Base-by-base conservation (phyloP, 2,888 invertebrate genomes). In the Drosophila seclusa region DNA sequence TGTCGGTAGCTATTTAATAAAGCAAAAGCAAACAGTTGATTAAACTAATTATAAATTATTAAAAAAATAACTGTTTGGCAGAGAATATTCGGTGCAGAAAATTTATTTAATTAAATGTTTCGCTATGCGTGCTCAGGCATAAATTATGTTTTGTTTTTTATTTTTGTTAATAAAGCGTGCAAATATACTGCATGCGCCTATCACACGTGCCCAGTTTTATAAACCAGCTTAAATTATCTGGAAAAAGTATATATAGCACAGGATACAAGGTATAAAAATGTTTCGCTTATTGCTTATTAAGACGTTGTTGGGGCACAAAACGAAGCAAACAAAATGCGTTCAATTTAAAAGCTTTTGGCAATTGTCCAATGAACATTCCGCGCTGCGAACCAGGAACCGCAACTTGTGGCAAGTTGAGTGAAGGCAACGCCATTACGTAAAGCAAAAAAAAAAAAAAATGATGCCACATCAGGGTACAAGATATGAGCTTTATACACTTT, bases 231-330 rank as follows among this genome's bases (percentile, higher is more conserved):
- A 4, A 38, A 34, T 52, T 32, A 31, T 21, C 2, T 32, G 32
- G 7, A 7, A 3, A 13, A 48, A 29, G 10, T 32, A 21, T 3
- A 32, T n/a, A 1, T 24, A 1, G 2, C 11, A 34, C 32, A 31
- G 52, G 52, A 31, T 34, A 53, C 24, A 21, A 1, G 32, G 32
- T 4, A 34, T 27, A 32, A 59, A 32, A 52, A 53, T 59, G 18
- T 54, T 53, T 38, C 32, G 70, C 57, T 60, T 64, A 74, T 45
- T 54, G 68, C 31, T 68, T 69, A 58, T 68, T 73, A 66, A 66
- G 50, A 64, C 27, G 58, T 36, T 59, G 49, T 48, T 54, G 54
- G 53, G 45, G 60, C 53, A 31, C 68, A 68, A 60, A 27, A 68
- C 34, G 61, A 59, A 62, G 13, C 58, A 61, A 27, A 50, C 58